Base-by-base conservation (phyloP, 2,888 invertebrate genomes). In the Lasioglossum zephyrum region DNA sequence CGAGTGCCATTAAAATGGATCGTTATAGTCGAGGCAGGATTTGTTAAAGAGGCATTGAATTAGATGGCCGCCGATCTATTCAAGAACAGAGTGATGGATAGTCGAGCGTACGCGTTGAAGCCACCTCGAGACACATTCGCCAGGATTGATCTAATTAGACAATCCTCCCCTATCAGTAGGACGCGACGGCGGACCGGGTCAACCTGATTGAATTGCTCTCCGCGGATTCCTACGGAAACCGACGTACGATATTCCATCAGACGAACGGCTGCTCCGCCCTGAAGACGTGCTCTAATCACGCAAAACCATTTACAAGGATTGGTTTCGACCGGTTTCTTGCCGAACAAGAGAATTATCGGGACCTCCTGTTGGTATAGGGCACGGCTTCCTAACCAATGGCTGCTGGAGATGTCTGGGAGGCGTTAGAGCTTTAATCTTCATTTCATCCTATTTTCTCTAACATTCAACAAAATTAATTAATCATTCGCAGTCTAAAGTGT, bases 111-210 rank as follows among this genome's bases (percentile, higher is more conserved):
- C 80, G 84, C 76, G 79, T 77, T 72, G 79, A 73, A 82, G 66
- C 79, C 79, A 70, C 82, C 84, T 77, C 80, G 72, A 77, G 88
- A 87, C 88, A 81, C 79, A 86, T 87, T 86, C 83, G 5, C 74
- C 26, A 39, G 86, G 79, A 86, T 88, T 84, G 84, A 88, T 88
- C 88, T 86, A 88, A 88, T 88, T 89, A 90, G 83, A 84, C 86
- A 69, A 69, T 66, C 78, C 81, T 83, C 77, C 72, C 81, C 73
- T 57, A 39, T 86, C 83, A 73, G 80, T 73, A 31, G 77, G 77
- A 39, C 57, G 66, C 72, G 26, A 49, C 80, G 76, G 39, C 16
- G 60, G 18, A 36, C 44, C 39, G 60, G 22, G 31, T 74, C 31
- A 76, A 74, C 36, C 79, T 86, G 85, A 89, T 89, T 82, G 88